Evolutionary conservation across 2,797 vertebrate genomes (phyloP).

Genomic region (Anguilla anguilla): DNA sequence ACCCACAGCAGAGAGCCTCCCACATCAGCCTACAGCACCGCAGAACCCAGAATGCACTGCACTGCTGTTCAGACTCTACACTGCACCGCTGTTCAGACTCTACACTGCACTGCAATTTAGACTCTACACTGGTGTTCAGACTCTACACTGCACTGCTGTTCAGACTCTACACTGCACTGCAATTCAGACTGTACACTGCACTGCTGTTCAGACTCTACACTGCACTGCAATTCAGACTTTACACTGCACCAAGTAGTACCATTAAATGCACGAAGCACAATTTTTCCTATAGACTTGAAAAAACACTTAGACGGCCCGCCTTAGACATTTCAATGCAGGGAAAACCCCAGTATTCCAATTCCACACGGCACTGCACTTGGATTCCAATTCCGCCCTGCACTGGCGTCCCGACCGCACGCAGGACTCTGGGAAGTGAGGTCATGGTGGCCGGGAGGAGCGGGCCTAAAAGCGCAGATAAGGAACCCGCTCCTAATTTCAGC

Average conservation of each 20-base stretch:
- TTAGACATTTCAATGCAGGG: too few relatives aligned
- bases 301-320: too few relatives aligned
- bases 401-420: background rate
- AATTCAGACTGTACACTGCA: background rate
- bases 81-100: background rate
- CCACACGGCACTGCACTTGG: background rate
- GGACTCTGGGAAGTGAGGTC: background rate
- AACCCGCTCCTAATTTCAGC: background rate
- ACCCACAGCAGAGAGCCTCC: slow-evolving; percentile 90
- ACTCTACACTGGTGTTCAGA: too few relatives aligned
- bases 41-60: slow-evolving; percentile 80
- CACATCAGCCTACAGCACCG: slow-evolving; percentile 71
- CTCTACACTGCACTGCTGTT: background rate
- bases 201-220: background rate
- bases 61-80: background rate
- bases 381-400: background rate
- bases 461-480: background rate
- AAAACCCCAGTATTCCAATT: background rate
- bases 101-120: background rate
- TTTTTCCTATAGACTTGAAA: too few relatives aligned
- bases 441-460: background rate
- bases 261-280: too few relatives aligned
- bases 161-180: background rate
- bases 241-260: background rate
- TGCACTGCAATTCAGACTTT: background rate